A percentile compares a stretch with the other conserved stretches of the same genome.
Conservation (phyloP, 2,888 invertebrate genomes). For the Geotrupes spiniger region DNA sequence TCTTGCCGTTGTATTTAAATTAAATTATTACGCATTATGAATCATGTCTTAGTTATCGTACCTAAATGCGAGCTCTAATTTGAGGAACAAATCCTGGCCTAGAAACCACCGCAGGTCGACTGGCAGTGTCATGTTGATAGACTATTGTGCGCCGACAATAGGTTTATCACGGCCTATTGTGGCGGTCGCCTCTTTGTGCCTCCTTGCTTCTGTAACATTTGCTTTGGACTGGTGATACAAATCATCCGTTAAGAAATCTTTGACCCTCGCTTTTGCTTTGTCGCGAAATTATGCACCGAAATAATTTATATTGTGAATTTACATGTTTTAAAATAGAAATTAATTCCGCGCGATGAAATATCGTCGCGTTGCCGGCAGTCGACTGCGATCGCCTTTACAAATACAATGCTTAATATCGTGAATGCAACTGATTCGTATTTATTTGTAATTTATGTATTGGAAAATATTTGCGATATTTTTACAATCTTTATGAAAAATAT, state of each 20-base stretch:
- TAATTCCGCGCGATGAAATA: no score
- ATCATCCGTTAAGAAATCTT: slow-evolving; percentile 33
- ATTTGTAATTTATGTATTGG: no score
- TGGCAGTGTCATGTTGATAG: slow-evolving; percentile 48
- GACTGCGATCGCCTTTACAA: no score
- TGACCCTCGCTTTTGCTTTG: slow-evolving; percentile 5
- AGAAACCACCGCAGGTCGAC: slow-evolving; percentile 32
- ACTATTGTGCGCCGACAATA: slow-evolving; percentile 48
- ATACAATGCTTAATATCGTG: no score
- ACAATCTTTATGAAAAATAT: no score
- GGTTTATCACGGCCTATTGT: slow-evolving; percentile 48
- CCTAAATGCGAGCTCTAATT: slow-evolving; percentile 12
- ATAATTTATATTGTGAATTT: neutral
- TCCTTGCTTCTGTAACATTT: slow-evolving; percentile 36
- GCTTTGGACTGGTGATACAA: slow-evolving; percentile 40
- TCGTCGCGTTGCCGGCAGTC: no score
- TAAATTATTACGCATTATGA: neutral
- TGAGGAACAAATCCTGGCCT: slow-evolving; percentile 17
- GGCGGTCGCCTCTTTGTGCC: slow-evolving; percentile 40
- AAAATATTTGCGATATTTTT: no score
- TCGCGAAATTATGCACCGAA: slow-evolving; percentile 1
- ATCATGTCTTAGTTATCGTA: slow-evolving; percentile 4
- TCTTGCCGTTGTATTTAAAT: no score
- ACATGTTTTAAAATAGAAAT: no score
- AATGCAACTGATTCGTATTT: no score